Evolutionary conservation across 1,140 invertebrate species (phyloP).

Genomic region (Penaeus vannamei): DNA sequence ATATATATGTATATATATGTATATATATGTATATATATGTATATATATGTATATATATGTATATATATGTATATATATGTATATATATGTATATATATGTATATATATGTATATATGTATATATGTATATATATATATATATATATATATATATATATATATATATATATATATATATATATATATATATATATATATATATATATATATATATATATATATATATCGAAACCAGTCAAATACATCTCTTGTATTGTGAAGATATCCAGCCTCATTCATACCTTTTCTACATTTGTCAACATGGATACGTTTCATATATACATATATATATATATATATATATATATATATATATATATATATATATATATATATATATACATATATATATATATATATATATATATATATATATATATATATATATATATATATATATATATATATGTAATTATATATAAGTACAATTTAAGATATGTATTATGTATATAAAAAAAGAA

Average conservation of each 20-base stretch:
- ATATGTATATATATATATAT: neutral
- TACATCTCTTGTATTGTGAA: too few species aligned
- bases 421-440: slow-evolving; percentile 16
- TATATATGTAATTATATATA: neutral
- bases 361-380: slow-evolving; percentile 16
- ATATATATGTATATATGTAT: too few species aligned
- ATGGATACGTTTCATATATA: too few species aligned
- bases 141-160: slow-evolving; percentile 6
- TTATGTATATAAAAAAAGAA: neutral
- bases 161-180: neutral
- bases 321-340: slow-evolving; percentile 9
- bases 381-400: slow-evolving; percentile 14
- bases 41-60: slow-evolving; percentile 12
- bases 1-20: too few species aligned
- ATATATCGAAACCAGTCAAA: too few species aligned
- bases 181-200: slow-evolving; percentile 19
- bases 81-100: too few species aligned
- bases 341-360: slow-evolving; percentile 16
- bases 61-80: slow-evolving; percentile 21
- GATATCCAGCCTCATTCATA: too few species aligned
- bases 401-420: slow-evolving; percentile 16
- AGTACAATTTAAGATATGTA: too few species aligned
- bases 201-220: slow-evolving; percentile 7
- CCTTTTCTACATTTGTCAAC: too few species aligned
- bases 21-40: too few species aligned